A percentile compares a stretch with the other conserved stretches of the same genome.
phyloP scores from a whole-genome alignment of 2,797 vertebrate species.

The Danionella dracula region DNA sequence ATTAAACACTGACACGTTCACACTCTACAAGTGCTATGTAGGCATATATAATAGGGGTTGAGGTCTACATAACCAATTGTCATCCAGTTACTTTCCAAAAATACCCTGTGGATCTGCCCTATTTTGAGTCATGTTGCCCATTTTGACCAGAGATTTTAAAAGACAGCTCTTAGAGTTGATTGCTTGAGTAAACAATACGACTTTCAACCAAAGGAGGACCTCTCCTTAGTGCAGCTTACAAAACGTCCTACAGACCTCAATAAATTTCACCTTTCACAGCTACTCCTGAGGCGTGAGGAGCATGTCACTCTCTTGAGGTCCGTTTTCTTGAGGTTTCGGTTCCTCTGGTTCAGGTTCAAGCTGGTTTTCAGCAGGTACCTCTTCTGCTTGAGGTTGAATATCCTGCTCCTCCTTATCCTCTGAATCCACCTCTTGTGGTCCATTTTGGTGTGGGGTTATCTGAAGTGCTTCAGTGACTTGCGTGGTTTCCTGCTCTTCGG shows the following conservation, averaged over 20 bases:
- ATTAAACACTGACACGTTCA: constrained; percentile 39
- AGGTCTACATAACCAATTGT: constrained; percentile 7
- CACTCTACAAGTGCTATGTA: constrained; percentile 14
- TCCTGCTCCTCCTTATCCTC: constrained; percentile 16
- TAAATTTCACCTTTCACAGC: neutral
- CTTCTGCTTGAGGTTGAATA: constrained; percentile 23
- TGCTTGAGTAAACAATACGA: constrained; percentile 26
- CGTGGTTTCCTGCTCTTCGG: neutral
- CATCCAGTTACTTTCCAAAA: neutral
- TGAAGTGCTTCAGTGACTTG: neutral
- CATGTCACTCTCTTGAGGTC: constrained; percentile 48
- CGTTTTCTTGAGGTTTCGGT: constrained; percentile 48
- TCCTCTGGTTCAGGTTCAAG: constrained; percentile 44
- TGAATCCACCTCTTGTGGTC: constrained; percentile 16
- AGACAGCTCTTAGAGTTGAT: constrained; percentile 7
- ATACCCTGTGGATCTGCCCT: neutral
- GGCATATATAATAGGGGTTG: constrained; percentile 27
- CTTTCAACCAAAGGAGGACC: neutral
- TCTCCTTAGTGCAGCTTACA: neutral
- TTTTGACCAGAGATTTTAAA: neutral
- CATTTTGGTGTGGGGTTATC: constrained; percentile 40
- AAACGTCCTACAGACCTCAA: constrained; percentile 9
- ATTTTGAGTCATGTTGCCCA: neutral
- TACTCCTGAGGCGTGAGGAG: constrained; percentile 55
- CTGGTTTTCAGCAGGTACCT: constrained; percentile 38